Evolutionary conservation across 2,797 vertebrate species (phyloP), one percentile per base, ranked within the genome.

Genomic region (Chloroceryle amazona): DNA sequence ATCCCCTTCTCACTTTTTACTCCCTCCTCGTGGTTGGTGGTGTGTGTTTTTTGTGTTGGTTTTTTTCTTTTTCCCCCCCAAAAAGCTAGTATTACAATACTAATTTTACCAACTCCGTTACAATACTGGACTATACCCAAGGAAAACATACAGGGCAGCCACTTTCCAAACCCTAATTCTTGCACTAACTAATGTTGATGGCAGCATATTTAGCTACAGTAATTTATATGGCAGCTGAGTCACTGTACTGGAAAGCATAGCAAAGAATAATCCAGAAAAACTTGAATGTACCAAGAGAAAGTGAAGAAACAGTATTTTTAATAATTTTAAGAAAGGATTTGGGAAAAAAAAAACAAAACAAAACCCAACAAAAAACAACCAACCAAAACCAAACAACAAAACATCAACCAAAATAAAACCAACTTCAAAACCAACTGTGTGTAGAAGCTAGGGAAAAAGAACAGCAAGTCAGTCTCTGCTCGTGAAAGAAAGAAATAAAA

Each of bases 211-310:
- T 95, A 81, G 49, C 67, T 93, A 46, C 51, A 94, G 71, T 89
- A 79, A 57, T 95, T 85, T 96, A 47, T 86, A 66, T 90, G 66
- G 68, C 84, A 81, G 44, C 89, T 92, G 72, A 91, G 76, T 94
- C 66, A 75, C 83, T 93, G 67, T 85, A 67, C 67, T 94, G 68
- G 86, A 94, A 89, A 91, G 67, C 68, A 87, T 78, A 80, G 54
- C 41, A 90, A 85, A 93, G 61, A 84, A 65, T 93, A 96, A 96
- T 86, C 58, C 71, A 91, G 81, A 81, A 89, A 96, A 95, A 63
- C 16, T 61, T 1, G 10, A 89, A 65, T n/a, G 26, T 78, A 70
- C 79, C 79, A 60, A 86, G 52, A 71, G 33, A 75, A 86, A 93
- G 47, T 41, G 63, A 93, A 84, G 61, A 86, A 85, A 73, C 1